Evolutionary conservation across 2,113 vertebrate genomes (phyloP).

Genomic region (Toxotes jaculatrix): DNA sequence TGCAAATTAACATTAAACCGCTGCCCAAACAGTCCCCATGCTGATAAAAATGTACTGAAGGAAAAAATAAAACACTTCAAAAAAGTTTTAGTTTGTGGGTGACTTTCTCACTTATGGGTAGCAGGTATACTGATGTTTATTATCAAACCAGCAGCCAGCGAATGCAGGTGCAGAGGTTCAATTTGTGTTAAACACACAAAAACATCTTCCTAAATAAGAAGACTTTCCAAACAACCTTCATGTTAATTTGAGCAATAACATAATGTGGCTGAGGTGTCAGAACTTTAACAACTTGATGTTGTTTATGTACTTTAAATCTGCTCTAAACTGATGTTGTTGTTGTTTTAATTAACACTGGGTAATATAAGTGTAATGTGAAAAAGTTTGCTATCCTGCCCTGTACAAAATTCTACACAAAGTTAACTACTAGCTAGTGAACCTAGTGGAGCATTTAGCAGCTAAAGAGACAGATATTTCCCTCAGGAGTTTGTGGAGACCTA

Average conservation of each 20-base stretch:
- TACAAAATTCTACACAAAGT: not conserved
- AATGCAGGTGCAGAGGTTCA: not conserved
- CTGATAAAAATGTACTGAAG: constrained; percentile 8
- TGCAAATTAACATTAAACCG: constrained; percentile 34
- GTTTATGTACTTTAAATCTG: too few relatives aligned
- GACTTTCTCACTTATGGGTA: constrained; percentile 15
- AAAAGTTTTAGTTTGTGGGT: constrained; percentile 2
- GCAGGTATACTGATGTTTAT: constrained; percentile 17
- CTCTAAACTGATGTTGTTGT: too few relatives aligned
- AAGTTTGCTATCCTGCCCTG: too few relatives aligned
- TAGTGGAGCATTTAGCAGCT: too few relatives aligned
- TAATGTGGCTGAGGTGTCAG: too few relatives aligned
- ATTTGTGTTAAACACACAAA: not conserved
- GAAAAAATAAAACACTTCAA: not conserved
- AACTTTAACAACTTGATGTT: too few relatives aligned
- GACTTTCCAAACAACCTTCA: not conserved
- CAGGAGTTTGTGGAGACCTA: not conserved
- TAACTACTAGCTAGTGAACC: not conserved
- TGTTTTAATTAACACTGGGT: too few relatives aligned
- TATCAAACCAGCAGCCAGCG: not conserved
- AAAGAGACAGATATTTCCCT: not conserved
- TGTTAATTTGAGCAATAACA: not conserved
- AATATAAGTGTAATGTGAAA: too few relatives aligned
- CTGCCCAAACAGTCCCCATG: constrained; percentile 11
- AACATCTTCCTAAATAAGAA: not conserved